Conservation (phyloP, 1,140 invertebrate species). For the Reticulitermes speratus region DNA sequence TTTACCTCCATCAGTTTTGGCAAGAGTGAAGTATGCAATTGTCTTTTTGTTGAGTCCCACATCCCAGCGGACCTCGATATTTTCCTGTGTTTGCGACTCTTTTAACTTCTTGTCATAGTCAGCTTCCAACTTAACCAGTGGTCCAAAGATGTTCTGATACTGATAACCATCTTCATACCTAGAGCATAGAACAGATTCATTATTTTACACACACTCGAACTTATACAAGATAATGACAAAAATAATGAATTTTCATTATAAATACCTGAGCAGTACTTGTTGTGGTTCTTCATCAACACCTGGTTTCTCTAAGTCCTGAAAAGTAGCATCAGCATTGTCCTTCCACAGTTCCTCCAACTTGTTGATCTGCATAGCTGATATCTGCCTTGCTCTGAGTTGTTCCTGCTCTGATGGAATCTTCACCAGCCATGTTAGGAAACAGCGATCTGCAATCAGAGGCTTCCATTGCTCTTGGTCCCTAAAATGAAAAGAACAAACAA, state of each 20-base stretch:
- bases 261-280: slow-evolving; percentile 73
- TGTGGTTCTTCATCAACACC: slow-evolving; percentile 97
- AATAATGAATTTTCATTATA: background rate
- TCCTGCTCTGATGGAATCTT: slow-evolving; percentile 95
- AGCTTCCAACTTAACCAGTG: slow-evolving; percentile 94
- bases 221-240: slow-evolving; percentile 6
- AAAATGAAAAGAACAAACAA: slow-evolving; percentile 33
- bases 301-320: slow-evolving; percentile 96
- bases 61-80: slow-evolving; percentile 98
- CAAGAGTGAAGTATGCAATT: slow-evolving; percentile 96
- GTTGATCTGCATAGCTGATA: slow-evolving; percentile 95
- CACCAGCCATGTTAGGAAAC: slow-evolving; percentile 94
- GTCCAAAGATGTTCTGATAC: slow-evolving; percentile 98
- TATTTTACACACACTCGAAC: background rate
- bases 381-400: slow-evolving; percentile 90
- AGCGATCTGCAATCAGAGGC: slow-evolving; percentile 92
- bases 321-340: slow-evolving; percentile 95
- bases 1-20: slow-evolving; percentile 86
- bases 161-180: slow-evolving; percentile 98
- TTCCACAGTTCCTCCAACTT: slow-evolving; percentile 99
- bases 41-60: slow-evolving; percentile 97
- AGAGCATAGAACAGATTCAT: background rate
- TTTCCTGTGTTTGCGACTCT: slow-evolving; percentile 98
- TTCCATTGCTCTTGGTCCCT: slow-evolving; percentile 98
- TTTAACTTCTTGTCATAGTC: slow-evolving; percentile 98